Conservation (phyloP, 2,888 invertebrate species). For the Ephialtes manifestator region DNA sequence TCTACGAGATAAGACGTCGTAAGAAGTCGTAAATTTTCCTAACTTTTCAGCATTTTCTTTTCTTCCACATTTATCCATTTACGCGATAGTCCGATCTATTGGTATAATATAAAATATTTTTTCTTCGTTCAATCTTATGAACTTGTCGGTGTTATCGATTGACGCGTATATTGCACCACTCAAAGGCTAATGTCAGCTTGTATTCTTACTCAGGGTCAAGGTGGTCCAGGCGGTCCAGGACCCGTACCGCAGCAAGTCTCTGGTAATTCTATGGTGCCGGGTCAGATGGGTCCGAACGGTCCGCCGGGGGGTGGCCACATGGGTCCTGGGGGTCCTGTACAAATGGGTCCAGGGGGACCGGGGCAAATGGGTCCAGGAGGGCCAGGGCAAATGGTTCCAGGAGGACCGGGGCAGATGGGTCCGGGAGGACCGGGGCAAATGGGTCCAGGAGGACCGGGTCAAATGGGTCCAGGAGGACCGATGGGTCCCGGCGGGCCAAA, state of each 20-base stretch:
- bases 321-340: constrained; percentile 73
- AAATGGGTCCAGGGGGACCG: constrained; percentile 76
- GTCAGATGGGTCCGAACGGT: constrained; percentile 79
- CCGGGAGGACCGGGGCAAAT: constrained; percentile 74
- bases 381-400: constrained; percentile 73
- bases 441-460: constrained; percentile 73
- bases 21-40: constrained; percentile 48
- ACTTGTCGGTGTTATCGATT: constrained; percentile 30
- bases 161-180: constrained; percentile 7
- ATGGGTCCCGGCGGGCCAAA: constrained; percentile 79
- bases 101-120: constrained; percentile 11
- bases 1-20: constrained; percentile 48
- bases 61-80: background rate
- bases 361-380: constrained; percentile 75
- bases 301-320: constrained; percentile 79
- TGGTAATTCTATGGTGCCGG: constrained; percentile 78
- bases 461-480: constrained; percentile 69
- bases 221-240: constrained; percentile 78
- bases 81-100: constrained; percentile 27
- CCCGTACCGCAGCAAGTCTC: constrained; percentile 81
- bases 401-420: constrained; percentile 73
- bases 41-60: background rate
- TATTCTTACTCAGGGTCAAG: constrained; percentile 77
- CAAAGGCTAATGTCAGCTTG: constrained; percentile 23
- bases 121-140: constrained; percentile 14